These are phyloP conservation scores for Platanista minor DNA, from an alignment of 2,113 vertebrate genomes.

Conservation along the genomic window DNA sequence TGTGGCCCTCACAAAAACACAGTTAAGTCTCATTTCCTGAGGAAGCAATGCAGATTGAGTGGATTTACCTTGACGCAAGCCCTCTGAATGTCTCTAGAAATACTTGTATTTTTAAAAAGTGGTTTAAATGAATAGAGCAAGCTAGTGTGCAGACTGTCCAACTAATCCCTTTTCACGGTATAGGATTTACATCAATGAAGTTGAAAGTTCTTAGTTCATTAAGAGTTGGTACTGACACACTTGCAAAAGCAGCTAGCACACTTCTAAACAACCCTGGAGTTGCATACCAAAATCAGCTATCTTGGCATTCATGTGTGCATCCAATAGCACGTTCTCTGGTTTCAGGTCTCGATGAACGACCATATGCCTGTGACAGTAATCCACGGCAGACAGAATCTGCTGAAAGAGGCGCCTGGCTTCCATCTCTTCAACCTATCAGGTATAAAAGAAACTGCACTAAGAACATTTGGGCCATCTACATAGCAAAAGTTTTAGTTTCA, in stretches of 20 bases:
- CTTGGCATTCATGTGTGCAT: slow-evolving; percentile 97
- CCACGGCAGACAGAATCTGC: slow-evolving; percentile 97
- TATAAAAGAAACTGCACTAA: background rate
- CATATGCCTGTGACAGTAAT: slow-evolving; percentile 99
- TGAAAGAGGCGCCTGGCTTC: slow-evolving; percentile 97
- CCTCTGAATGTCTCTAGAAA: background rate
- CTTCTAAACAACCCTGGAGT: slow-evolving; percentile 63
- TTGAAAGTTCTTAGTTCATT: background rate
- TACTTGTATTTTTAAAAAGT: background rate
- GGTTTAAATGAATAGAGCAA: slow-evolving; percentile 7
- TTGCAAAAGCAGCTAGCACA: background rate
- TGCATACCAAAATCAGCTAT: slow-evolving; percentile 97
- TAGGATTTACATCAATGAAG: background rate
- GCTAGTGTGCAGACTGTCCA: background rate
- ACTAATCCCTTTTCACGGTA: background rate
- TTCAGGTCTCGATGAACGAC: slow-evolving; percentile 99
- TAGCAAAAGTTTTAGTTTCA: background rate
- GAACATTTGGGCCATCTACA: background rate
- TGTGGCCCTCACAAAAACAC: background rate
- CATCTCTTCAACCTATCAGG: slow-evolving; percentile 90
- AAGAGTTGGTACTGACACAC: background rate
- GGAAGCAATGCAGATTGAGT: background rate
- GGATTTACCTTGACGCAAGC: background rate
- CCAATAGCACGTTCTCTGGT: slow-evolving; percentile 97
- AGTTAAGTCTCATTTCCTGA: background rate